phyloP scores from a whole-genome alignment of 2,888 invertebrate genomes.

The Drosophila limbata region DNA sequence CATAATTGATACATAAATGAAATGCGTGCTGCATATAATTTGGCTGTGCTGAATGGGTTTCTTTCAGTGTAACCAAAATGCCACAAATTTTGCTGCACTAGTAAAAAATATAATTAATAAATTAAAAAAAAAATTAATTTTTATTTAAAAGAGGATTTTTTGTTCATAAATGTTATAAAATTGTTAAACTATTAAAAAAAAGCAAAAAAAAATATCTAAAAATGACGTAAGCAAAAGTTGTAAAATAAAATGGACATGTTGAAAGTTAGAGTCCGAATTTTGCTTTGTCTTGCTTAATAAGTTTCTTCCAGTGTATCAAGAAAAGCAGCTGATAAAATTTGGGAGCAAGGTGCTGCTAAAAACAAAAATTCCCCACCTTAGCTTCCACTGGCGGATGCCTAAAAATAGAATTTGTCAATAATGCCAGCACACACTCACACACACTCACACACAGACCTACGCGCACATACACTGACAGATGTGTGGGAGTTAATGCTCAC shows the following conservation, averaged over 20 bases:
- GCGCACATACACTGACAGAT: conserved; percentile 7
- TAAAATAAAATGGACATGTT: no score
- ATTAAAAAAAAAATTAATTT: no score
- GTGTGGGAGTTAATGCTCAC: conserved; percentile 59
- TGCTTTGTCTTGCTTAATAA: no score
- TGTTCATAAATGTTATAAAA: no score
- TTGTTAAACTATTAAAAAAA: no score
- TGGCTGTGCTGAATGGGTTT: conserved; percentile 19
- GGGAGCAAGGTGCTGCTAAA: conserved; percentile 58
- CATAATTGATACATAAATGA: neutral
- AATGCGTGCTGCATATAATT: neutral
- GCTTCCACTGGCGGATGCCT: conserved; percentile 42
- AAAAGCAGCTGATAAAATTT: conserved; percentile 40
- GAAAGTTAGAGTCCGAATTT: no score
- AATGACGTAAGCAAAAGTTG: no score
- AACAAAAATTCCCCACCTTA: conserved; percentile 67
- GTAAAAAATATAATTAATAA: no score
- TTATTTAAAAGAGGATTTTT: no score
- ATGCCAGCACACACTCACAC: conserved; percentile 51
- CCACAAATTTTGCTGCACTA: no score
- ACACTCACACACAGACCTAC: conserved; percentile 8
- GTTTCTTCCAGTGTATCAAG: conserved; percentile 56
- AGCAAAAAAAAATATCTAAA: no score
- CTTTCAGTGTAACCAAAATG: conserved; percentile 43
- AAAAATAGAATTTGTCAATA: conserved; percentile 78